These are phyloP conservation scores for Lerema accius DNA, from an alignment of 1,140 invertebrate species.

Conservation along the genomic window DNA sequence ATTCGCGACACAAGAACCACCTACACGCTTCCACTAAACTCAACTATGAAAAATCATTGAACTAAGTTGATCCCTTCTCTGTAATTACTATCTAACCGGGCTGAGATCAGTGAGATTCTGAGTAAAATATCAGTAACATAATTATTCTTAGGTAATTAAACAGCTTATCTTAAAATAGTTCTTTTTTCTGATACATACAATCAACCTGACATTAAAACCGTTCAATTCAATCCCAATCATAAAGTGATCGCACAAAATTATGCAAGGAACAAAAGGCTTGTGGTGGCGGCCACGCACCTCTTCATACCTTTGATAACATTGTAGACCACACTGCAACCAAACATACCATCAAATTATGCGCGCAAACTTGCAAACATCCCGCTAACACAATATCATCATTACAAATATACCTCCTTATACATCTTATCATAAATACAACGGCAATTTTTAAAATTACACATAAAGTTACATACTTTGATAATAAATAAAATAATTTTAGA, in stretches of 20 bases:
- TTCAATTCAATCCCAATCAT: too few relatives aligned
- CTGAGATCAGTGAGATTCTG: not conserved
- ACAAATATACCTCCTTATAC: not conserved
- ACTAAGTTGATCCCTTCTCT: too few relatives aligned
- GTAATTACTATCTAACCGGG: too few relatives aligned
- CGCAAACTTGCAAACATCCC: conserved; percentile 7
- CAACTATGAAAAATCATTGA: conserved; percentile 4
- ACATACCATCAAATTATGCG: conserved; percentile 18
- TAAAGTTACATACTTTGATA: not conserved
- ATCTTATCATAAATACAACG: not conserved
- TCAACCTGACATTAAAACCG: too few relatives aligned
- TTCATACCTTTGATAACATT: conserved; percentile 53
- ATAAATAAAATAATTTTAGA: not conserved
- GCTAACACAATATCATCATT: conserved; percentile 21
- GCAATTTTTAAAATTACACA: not conserved
- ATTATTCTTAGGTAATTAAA: too few relatives aligned
- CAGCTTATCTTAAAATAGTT: too few relatives aligned
- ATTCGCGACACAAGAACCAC: conserved; percentile 51
- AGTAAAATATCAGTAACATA: too few relatives aligned
- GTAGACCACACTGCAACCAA: conserved; percentile 33
- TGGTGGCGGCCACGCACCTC: conserved; percentile 72
- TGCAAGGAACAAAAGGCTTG: conserved; percentile 52
- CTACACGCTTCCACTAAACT: conserved; percentile 42
- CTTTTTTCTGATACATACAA: not conserved
- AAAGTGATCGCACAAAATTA: conserved; percentile 52